Percentiles rank a stretch among this genome's conserved stretches.
phyloP scores from a whole-genome alignment of 2,113 vertebrate genomes.

The Dicerorhinus sumatrensis region DNA sequence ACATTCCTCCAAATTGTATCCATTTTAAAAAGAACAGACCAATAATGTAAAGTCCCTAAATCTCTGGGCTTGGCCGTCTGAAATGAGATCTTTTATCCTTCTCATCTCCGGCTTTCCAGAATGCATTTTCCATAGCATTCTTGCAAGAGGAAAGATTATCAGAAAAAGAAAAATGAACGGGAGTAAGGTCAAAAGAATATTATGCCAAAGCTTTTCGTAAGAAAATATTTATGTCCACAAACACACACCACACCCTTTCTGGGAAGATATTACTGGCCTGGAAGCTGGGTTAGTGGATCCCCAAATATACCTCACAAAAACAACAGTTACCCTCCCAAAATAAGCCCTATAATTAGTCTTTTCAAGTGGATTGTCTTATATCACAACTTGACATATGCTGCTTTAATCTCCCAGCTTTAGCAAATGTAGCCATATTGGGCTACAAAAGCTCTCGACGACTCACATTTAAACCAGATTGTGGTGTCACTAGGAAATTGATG shows the following conservation, averaged over 20 bases:
- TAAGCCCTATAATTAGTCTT: conserved; percentile 70
- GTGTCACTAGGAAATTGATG: conserved; percentile 53
- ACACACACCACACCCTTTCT: conserved; percentile 55
- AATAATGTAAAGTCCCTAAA: conserved; percentile 74
- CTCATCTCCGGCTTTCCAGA: conserved; percentile 53
- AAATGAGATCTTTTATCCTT: conserved; percentile 69
- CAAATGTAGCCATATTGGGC: conserved; percentile 47
- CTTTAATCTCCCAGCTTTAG: conserved; percentile 71
- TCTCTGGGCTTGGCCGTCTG: conserved; percentile 70
- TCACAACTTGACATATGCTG: conserved; percentile 40
- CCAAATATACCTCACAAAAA: conserved; percentile 68
- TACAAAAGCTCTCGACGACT: conserved; percentile 45
- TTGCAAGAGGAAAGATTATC: conserved; percentile 41
- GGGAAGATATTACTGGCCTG: conserved; percentile 64
- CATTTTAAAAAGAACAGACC: conserved; percentile 67
- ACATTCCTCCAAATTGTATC: conserved; percentile 65
- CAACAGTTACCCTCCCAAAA: conserved; percentile 71
- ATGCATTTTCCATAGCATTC: conserved; percentile 64
- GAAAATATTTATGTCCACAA: conserved; percentile 64
- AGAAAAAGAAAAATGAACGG: conserved; percentile 49
- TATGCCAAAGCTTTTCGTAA: conserved; percentile 64
- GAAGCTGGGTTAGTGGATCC: conserved; percentile 43
- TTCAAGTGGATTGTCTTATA: conserved; percentile 62
- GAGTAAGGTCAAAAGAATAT: conserved; percentile 45
- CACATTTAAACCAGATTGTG: conserved; percentile 26